Evolutionary conservation across 2,888 invertebrate species (phyloP).

Genomic region (Ditula angustiorana): DNA sequence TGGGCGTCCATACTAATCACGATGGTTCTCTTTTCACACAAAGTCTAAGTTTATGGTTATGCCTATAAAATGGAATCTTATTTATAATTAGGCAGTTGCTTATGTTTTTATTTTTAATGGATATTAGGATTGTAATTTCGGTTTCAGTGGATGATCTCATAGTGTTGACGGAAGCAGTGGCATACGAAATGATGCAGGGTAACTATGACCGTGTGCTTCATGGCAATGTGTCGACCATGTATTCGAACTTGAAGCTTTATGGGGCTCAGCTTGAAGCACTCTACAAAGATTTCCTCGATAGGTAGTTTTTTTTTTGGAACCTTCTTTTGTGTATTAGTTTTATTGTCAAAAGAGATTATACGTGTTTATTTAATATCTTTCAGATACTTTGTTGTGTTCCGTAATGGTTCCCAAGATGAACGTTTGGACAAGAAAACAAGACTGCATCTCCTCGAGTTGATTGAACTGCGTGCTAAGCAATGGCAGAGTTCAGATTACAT

Average conservation of each 20-base stretch:
- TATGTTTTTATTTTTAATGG: neutral
- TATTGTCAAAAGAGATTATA: conserved; percentile 82
- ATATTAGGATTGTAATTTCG: conserved; percentile 27
- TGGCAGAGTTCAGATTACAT: conserved; percentile 95
- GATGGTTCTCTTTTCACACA: too few relatives aligned
- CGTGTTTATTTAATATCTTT: conserved; percentile 82
- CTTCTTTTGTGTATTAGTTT: neutral
- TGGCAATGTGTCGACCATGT: conserved; percentile 91
- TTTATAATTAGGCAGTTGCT: neutral
- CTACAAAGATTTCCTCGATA: conserved; percentile 94
- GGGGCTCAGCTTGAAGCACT: conserved; percentile 92
- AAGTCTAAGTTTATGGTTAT: too few relatives aligned
- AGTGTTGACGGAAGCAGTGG: conserved; percentile 92
- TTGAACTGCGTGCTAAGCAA: conserved; percentile 96
- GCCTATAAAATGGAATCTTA: neutral
- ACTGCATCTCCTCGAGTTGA: conserved; percentile 95
- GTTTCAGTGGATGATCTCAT: conserved; percentile 92
- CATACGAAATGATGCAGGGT: conserved; percentile 90
- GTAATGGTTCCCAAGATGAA: conserved; percentile 95
- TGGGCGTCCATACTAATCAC: too few relatives aligned
- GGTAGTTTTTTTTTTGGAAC: conserved; percentile 59
- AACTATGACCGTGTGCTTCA: conserved; percentile 89
- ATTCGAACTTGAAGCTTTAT: conserved; percentile 92
- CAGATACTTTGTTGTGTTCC: conserved; percentile 92
- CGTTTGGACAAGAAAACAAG: conserved; percentile 94